These are phyloP conservation scores for Anas capensis DNA, from an alignment of 2,797 vertebrate species.

Conservation along the genomic window DNA sequence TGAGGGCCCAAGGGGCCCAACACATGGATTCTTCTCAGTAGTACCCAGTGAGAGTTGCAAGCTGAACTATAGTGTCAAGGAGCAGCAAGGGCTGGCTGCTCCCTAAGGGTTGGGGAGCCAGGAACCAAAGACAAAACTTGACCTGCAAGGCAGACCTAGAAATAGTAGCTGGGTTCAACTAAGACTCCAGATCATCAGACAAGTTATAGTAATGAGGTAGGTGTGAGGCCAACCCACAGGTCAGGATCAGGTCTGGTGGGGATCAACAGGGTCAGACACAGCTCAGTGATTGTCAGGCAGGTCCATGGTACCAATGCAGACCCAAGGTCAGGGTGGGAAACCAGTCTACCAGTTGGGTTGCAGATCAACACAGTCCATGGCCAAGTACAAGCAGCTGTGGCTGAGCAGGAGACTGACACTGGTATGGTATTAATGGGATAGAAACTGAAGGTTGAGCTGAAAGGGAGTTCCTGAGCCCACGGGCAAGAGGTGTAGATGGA, in stretches of 20 bases:
- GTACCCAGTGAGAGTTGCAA: not conserved
- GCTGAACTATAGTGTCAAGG: not conserved
- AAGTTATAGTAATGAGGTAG: no score
- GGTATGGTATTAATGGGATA: not conserved
- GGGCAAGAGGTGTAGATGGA: no score
- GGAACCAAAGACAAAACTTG: not conserved
- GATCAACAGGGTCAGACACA: not conserved
- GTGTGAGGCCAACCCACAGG: not conserved
- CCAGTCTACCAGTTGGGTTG: fast-evolving
- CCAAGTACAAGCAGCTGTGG: not conserved
- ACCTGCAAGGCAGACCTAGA: not conserved
- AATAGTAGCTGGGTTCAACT: not conserved
- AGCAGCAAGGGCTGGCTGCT: no score
- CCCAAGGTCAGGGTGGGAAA: not conserved
- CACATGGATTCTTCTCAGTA: not conserved
- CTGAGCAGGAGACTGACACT: not conserved
- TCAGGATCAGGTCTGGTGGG: not conserved
- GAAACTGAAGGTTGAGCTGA: not conserved
- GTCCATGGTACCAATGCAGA: not conserved
- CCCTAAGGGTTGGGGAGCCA: not conserved
- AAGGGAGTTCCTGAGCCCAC: not conserved
- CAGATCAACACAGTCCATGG: not conserved
- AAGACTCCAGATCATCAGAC: not conserved
- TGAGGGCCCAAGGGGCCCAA: not conserved
- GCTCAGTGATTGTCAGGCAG: not conserved